These are phyloP conservation scores for Condylura cristata DNA, from an alignment of 2,113 vertebrate genomes.

Conservation along the genomic window DNA sequence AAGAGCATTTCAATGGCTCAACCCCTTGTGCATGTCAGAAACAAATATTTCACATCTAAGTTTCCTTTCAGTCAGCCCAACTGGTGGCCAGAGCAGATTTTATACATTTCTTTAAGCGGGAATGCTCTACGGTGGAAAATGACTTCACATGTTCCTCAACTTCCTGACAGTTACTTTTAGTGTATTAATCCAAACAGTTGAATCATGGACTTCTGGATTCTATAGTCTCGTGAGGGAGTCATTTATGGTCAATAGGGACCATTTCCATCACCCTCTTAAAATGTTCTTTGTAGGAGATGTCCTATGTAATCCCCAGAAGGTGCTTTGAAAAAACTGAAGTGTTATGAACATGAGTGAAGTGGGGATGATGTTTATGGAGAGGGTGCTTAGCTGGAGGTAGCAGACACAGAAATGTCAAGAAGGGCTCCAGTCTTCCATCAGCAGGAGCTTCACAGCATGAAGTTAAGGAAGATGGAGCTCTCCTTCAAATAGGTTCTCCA, in stretches of 20 bases:
- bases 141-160: background rate
- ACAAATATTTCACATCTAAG: background rate
- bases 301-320: background rate
- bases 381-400: background rate
- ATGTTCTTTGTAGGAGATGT: background rate
- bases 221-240: background rate
- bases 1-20: background rate
- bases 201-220: background rate
- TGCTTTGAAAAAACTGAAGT: background rate
- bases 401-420: background rate
- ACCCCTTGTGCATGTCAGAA: background rate
- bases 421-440: background rate
- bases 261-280: background rate
- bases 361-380: background rate
- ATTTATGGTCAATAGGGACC: background rate
- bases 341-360: background rate
- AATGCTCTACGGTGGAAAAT: fast-evolving
- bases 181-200: background rate
- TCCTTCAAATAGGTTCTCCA: background rate
- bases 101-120: background rate
- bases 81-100: background rate
- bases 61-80: background rate
- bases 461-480: background rate
- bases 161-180: background rate
- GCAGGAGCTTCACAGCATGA: background rate